Base-by-base conservation (phyloP, 2,797 vertebrate genomes). In the Mormyrops attenuatus region DNA sequence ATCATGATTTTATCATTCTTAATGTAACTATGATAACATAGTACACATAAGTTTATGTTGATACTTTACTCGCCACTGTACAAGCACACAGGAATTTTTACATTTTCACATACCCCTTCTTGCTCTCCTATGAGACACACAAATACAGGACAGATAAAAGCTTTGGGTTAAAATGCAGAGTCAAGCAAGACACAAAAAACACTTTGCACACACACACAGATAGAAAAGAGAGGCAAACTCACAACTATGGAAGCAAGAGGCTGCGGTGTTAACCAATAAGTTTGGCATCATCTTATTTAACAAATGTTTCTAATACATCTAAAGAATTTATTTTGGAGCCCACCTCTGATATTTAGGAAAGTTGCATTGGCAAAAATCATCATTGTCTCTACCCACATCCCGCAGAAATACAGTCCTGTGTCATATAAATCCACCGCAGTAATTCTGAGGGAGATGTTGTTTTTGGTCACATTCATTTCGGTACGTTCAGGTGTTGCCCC, bases 351-450 rank as follows among this genome's bases (percentile, higher is more conserved):
- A 11, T 89, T n/a, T 89, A 90, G 63, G 20, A 66, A 52, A n/a
- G 90, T 90, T 87, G 9, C 30, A 17, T 90, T 88, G 15, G 38
- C 47, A 87, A 90, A 91, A 3, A 22, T 13, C 89, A 91, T 47
- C 53, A 50, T 5, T 4, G 49, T 38, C 1, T 0, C 1, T 5
- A 15, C 6, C 73, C 88, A 88, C 41, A 73, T 69, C 66, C 92
- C 94, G 91, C 93, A 94, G 89, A 92, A 94, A 89, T 93, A 94
- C 49, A 92, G 26, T 3, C 93, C 94, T 30, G 90, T 85, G 53
- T 94, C 92, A 38, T 85, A 90, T 6, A 57, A 3, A 4, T 90
- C 85, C 60, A 86, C 88, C 8, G 69, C 73, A 15, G 13, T 20
- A 15, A 90, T 90, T 49, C 88, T 85, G 77, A 91, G 30, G 5